phyloP scores from a whole-genome alignment of 2,888 invertebrate species.

The Elegia similella region DNA sequence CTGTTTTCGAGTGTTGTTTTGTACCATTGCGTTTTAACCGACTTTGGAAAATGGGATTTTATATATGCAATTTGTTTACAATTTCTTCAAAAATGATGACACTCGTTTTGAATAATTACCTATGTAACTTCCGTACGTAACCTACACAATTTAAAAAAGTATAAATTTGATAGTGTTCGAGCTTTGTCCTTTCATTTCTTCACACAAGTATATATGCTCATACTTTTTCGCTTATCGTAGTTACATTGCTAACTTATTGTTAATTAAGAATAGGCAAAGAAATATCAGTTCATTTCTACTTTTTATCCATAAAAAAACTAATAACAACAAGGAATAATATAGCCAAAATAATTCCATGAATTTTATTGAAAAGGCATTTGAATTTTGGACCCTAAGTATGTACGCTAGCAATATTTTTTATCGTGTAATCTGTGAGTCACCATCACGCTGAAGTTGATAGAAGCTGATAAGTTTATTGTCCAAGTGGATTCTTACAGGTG shows the following conservation, averaged over 20 bases:
- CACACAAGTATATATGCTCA: too few relatives aligned
- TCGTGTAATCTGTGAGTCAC: conserved; percentile 1
- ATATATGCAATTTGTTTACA: not conserved
- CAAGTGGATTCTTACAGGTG: conserved; percentile 11
- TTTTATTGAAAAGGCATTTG: not conserved
- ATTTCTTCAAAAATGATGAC: not conserved
- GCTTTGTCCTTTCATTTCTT: too few relatives aligned
- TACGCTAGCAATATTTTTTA: not conserved
- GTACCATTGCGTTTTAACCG: conserved; percentile 1
- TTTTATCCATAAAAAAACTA: too few relatives aligned
- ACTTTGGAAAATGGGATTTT: not conserved
- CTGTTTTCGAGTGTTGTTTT: conserved; percentile 16
- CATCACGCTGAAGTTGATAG: conserved; percentile 2
- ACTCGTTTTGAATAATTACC: too few relatives aligned
- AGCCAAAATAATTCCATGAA: not conserved
- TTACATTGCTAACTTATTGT: too few relatives aligned
- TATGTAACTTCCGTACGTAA: too few relatives aligned
- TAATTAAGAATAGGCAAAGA: too few relatives aligned
- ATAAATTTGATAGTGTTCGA: too few relatives aligned
- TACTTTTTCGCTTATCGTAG: too few relatives aligned
- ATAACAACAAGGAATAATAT: not conserved
- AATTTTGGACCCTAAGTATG: not conserved
- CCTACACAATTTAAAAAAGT: too few relatives aligned
- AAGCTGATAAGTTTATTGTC: conserved; percentile 13
- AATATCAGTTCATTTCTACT: too few relatives aligned